A percentile compares a stretch with the other conserved stretches of the same genome.
These are phyloP conservation scores for Micrastur ruficollis DNA, from an alignment of 2,797 vertebrate species.

Conservation along the genomic window DNA sequence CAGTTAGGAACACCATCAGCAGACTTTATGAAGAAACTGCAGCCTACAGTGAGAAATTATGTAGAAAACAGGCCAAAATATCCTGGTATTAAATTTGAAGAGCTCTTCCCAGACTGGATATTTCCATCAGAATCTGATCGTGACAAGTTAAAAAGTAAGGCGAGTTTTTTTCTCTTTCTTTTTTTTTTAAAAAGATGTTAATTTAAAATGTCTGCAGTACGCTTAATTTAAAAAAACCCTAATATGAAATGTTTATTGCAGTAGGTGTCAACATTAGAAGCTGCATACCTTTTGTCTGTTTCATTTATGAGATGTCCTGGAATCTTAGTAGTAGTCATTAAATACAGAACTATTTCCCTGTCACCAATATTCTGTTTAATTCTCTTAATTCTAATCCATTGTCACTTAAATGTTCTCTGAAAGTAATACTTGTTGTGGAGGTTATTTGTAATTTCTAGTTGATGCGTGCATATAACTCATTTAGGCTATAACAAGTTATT, in stretches of 20 bases:
- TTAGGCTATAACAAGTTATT: neutral
- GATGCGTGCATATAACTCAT: neutral
- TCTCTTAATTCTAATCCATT: neutral
- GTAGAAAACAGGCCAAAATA: slow-evolving; percentile 98
- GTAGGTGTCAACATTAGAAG: neutral
- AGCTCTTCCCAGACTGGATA: slow-evolving; percentile 96
- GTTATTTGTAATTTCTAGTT: neutral
- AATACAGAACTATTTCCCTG: neutral
- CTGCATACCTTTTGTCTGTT: neutral
- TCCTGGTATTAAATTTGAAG: slow-evolving; percentile 90
- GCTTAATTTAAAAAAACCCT: neutral
- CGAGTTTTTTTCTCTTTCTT: neutral
- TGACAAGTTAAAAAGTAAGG: slow-evolving; percentile 95
- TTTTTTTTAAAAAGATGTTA: neutral
- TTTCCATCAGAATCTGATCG: slow-evolving; percentile 94
- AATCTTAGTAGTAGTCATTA: neutral
- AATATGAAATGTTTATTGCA: neutral
- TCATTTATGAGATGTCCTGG: neutral
- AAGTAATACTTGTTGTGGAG: neutral
- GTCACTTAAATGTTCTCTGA: neutral
- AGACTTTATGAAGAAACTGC: slow-evolving; percentile 97
- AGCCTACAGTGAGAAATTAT: slow-evolving; percentile 96
- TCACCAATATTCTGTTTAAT: neutral
- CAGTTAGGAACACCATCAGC: slow-evolving; percentile 91
- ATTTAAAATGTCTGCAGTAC: neutral